These are phyloP conservation scores for Gymnodraco acuticeps DNA, from an alignment of 2,797 vertebrate genomes.

Conservation along the genomic window DNA sequence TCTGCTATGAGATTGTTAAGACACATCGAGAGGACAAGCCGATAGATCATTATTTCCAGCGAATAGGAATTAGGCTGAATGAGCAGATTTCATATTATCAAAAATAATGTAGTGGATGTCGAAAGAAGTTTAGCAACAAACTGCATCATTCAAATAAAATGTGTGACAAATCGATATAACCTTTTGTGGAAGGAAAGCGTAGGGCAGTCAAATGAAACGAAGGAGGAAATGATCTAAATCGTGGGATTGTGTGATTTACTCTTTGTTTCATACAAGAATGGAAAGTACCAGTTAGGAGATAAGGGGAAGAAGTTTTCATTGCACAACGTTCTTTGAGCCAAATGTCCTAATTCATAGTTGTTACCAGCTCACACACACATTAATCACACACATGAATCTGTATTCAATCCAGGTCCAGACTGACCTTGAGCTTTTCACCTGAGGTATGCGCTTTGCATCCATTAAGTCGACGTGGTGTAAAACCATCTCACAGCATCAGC, in stretches of 20 bases:
- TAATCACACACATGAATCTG: slow-evolving; percentile 77
- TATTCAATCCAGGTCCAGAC: slow-evolving; percentile 73
- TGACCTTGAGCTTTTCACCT: slow-evolving; percentile 84
- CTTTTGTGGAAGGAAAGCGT: slow-evolving; percentile 22
- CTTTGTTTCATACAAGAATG: slow-evolving; percentile 5
- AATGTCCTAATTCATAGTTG: slow-evolving; percentile 63
- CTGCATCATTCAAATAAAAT: slow-evolving; percentile 9
- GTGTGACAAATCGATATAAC: neutral
- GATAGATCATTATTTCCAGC: slow-evolving; percentile 78
- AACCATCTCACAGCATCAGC: slow-evolving; percentile 81
- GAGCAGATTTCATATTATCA: slow-evolving; percentile 27
- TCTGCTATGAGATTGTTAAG: slow-evolving; percentile 79
- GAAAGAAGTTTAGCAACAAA: slow-evolving; percentile 16
- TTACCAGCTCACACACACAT: slow-evolving; percentile 58
- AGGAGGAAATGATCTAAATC: slow-evolving; percentile 10
- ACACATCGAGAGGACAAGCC: slow-evolving; percentile 77
- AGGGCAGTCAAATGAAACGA: neutral
- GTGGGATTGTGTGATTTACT: slow-evolving; percentile 24
- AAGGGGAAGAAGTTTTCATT: slow-evolving; percentile 50
- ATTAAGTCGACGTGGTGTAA: slow-evolving; percentile 79
- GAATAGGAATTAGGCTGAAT: slow-evolving; percentile 68
- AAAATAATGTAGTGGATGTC: neutral
- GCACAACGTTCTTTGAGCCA: slow-evolving; percentile 49
- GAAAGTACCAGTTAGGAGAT: slow-evolving; percentile 34
- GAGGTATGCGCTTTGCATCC: slow-evolving; percentile 78